Percentiles rank a stretch among this genome's conserved stretches.
Evolutionary conservation across 2,797 vertebrate species (phyloP).

Genomic region (Halcyon smyrnensis): DNA sequence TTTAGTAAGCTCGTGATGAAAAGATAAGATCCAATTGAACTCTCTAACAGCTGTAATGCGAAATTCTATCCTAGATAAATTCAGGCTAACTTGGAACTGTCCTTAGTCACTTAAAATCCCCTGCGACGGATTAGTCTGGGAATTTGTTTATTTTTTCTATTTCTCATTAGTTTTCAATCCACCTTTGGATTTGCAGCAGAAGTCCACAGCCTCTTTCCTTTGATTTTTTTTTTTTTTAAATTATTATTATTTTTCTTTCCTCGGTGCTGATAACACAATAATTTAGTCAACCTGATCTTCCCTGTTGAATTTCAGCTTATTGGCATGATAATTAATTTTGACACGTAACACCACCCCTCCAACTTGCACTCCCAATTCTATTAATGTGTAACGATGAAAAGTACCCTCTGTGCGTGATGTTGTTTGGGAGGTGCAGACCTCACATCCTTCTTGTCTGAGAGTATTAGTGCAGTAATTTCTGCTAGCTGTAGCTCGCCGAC

Average conservation of each 20-base stretch:
- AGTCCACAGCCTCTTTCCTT: slow-evolving; percentile 25
- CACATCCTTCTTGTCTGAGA: background rate
- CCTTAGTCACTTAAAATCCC: background rate
- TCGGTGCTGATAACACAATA: slow-evolving; percentile 46
- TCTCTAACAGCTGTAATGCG: background rate
- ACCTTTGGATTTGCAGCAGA: background rate
- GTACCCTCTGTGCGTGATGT: slow-evolving; percentile 18
- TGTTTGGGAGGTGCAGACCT: slow-evolving; percentile 47
- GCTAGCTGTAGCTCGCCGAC: background rate
- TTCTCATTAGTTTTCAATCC: slow-evolving; percentile 18
- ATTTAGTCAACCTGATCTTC: slow-evolving; percentile 68
- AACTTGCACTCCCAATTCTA: slow-evolving; percentile 64
- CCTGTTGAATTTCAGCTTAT: slow-evolving; percentile 64
- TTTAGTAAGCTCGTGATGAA: background rate
- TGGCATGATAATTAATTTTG: slow-evolving; percentile 73
- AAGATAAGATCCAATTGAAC: background rate
- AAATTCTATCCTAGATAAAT: background rate
- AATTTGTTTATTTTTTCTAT: background rate
- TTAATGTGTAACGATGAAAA: slow-evolving; percentile 66
- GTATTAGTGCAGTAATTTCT: background rate
- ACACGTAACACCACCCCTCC: slow-evolving; percentile 66
- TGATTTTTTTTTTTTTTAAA: background rate
- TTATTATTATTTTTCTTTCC: too few relatives aligned
- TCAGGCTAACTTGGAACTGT: background rate
- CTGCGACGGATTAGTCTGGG: background rate